phyloP scores from a whole-genome alignment of 2,113 vertebrate genomes.

The Heterochromis multidens region DNA sequence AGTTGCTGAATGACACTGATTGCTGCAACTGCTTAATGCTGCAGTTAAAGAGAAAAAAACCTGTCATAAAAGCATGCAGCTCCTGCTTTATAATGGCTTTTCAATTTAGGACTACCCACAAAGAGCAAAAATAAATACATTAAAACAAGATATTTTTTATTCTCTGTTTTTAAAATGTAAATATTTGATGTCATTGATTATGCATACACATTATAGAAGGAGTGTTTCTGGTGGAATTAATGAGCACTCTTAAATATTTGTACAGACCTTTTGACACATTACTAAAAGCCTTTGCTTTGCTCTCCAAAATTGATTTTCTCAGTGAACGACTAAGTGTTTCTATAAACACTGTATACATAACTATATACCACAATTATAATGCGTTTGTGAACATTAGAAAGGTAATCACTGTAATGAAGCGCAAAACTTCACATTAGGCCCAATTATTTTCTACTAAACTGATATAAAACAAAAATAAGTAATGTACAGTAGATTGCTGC shows the following conservation, averaged over 20 bases:
- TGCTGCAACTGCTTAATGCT: neutral
- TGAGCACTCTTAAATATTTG: neutral
- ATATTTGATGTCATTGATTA: neutral
- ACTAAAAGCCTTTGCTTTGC: neutral
- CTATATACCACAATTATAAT: neutral
- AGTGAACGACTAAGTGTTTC: neutral
- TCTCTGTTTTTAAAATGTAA: neutral
- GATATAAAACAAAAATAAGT: neutral
- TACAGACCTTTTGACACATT: neutral
- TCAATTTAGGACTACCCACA: neutral
- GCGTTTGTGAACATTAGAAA: neutral
- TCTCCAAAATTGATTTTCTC: neutral
- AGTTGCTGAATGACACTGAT: conserved; percentile 21
- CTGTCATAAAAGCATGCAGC: neutral
- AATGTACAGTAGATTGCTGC: neutral
- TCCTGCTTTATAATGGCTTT: neutral
- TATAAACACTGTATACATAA: neutral
- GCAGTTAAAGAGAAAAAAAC: neutral
- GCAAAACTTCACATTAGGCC: neutral
- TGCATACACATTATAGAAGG: neutral
- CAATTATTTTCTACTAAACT: neutral
- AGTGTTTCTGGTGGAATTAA: conserved; percentile 7
- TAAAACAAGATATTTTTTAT: neutral
- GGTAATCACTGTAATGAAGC: neutral
- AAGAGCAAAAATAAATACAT: neutral